Evolutionary conservation across 37 sponge, comb jelly and placozoan genomes (phyloP).

Genomic region (Eunapius fragilis): DNA sequence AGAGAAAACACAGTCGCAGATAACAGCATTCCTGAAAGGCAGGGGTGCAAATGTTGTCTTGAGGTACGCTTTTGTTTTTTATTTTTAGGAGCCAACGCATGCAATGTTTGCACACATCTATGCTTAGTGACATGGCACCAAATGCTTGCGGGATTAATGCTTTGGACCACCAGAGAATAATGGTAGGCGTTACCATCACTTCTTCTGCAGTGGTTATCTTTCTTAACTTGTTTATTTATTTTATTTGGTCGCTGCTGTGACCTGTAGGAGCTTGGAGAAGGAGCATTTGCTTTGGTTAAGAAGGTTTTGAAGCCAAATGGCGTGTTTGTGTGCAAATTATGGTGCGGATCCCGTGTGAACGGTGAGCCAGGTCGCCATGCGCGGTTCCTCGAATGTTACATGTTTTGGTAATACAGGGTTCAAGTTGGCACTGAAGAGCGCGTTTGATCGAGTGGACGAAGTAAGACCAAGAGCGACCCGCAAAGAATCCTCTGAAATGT

Average conservation of each 20-base stretch:
- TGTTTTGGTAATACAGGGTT: constrained; percentile 36
- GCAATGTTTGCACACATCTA: background rate
- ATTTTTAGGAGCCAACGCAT: background rate
- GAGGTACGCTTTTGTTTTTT: constrained; percentile 47
- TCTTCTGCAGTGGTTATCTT: no score
- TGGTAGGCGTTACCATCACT: constrained; percentile 28
- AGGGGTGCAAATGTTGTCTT: constrained; percentile 65
- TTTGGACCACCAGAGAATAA: constrained; percentile 76
- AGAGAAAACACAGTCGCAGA: background rate
- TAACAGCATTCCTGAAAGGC: constrained; percentile 20
- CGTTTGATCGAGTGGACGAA: constrained; percentile 41
- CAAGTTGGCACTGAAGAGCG: constrained; percentile 30
- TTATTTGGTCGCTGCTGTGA: background rate
- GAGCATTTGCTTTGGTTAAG: constrained; percentile 33
- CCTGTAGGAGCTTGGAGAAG: constrained; percentile 50
- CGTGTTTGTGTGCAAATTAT: constrained; percentile 68
- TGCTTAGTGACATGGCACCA: constrained; percentile 86
- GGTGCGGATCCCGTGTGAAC: constrained; percentile 56
- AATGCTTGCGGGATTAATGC: constrained; percentile 74
- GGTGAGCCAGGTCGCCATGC: constrained; percentile 17
- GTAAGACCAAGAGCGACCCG: constrained; percentile 53
- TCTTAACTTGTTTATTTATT: background rate
- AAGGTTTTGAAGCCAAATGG: constrained; percentile 37
- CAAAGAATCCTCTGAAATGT: constrained; percentile 74
- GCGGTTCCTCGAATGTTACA: no score